Evolutionary conservation across 1,140 invertebrate species (phyloP).

Genomic region (Thaumetopoea pityocampa): DNA sequence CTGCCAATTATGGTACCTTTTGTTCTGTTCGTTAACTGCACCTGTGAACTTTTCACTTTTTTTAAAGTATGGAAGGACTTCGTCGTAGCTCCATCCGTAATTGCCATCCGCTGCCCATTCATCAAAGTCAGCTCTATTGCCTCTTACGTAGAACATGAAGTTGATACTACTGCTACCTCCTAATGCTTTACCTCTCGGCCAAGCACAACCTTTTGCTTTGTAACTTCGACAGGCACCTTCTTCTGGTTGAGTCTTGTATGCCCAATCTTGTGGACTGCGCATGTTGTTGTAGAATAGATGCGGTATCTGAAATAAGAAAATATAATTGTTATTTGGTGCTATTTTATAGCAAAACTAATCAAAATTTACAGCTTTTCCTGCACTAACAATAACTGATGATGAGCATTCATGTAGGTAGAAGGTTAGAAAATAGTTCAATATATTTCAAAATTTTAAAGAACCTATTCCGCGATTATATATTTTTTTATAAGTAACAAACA

Average conservation of each 20-base stretch:
- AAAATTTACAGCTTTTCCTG: too few species aligned
- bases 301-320: conserved; percentile 28
- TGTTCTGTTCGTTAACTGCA: conserved; percentile 51
- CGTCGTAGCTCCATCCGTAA: conserved; percentile 65
- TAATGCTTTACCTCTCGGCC: conserved; percentile 76
- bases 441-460: too few species aligned
- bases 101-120: conserved; percentile 73
- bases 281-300: conserved; percentile 35
- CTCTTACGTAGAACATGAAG: conserved; percentile 82
- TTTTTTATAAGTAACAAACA: too few species aligned
- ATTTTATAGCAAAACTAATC: too few species aligned
- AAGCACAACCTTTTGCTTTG: conserved; percentile 56
- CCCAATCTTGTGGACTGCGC: conserved; percentile 72
- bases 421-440: too few species aligned
- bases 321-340: too few species aligned
- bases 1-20: conserved; percentile 80
- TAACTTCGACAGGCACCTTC: conserved; percentile 49
- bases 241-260: conserved; percentile 74
- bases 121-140: conserved; percentile 81
- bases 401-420: too few species aligned
- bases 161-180: conserved; percentile 82
- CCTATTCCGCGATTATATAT: too few species aligned
- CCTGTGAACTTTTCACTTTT: conserved; percentile 79
- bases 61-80: conserved; percentile 65
- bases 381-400: too few species aligned